Evolutionary conservation across 2,888 invertebrate genomes (phyloP), one percentile per base, ranked within the genome.

Genomic region (Polyploca ridens): DNA sequence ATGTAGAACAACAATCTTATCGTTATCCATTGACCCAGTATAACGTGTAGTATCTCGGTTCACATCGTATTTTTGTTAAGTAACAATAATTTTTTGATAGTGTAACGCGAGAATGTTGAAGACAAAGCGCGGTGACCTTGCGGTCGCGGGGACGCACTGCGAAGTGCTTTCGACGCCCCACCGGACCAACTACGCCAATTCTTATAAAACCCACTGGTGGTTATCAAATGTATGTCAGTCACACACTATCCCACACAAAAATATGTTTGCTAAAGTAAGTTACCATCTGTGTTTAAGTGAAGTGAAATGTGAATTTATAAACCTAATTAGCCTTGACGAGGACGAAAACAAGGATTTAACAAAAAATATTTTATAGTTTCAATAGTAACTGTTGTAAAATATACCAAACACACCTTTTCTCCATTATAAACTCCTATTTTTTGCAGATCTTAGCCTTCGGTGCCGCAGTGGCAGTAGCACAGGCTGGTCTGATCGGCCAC

Each of bases 251-350:
- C 86, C 84, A 82, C 84, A 82, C 80, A 85, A 87, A 91, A 89
- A 91, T 38, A 93, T 93, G 93, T 91, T 93, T 79, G 73, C 89
- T 70, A 91, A 90, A 91, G 94, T 94, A 86, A 93, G 93, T 85
- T 69, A 63, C 67, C 66, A 62, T 66, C 41, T 64, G 72, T 73
- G 69, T 70, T 41, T 41, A 41, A 67, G 66, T 70, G 70, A 68
- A 75, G 81, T 83, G 76, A 75, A 13, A 19, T 73, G 76, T 77
- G 78, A 72, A 70, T 19, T 69, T 68, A 64, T 78, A 70, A 66
- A 63, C 33, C 49, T 27, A 59, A 63, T 46, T 46, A 46, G 41
- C 11, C 41, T n/a, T n/a, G n/a, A n/a, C n/a, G n/a, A 46, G n/a
- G 14, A 46, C 46, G 16, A 46, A 14, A 62, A 58, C 27, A 63